phyloP scores from a whole-genome alignment of 2,888 invertebrate species.

The Drosophila anceps region DNA sequence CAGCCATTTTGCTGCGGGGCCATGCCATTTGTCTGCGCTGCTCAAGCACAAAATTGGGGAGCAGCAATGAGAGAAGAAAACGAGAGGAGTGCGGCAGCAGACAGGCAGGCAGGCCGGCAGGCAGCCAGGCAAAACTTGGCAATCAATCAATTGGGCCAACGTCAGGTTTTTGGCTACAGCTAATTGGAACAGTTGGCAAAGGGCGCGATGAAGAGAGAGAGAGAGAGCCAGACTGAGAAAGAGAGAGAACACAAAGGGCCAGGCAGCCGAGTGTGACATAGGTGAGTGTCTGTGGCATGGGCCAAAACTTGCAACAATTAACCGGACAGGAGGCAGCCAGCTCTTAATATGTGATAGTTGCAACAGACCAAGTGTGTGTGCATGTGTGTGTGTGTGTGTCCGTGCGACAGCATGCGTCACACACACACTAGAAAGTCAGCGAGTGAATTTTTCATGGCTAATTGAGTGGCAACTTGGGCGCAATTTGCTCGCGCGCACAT shows the following conservation, averaged over 20 bases:
- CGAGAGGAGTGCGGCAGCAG: not conserved
- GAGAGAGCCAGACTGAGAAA: not conserved
- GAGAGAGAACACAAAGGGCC: not conserved
- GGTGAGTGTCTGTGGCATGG: slow-evolving; percentile 10
- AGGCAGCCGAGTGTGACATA: slow-evolving; percentile 6
- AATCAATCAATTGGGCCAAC: slow-evolving; percentile 73
- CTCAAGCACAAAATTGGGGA: slow-evolving; percentile 61
- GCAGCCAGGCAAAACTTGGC: slow-evolving; percentile 62
- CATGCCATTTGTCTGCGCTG: slow-evolving; percentile 66
- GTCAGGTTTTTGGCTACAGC: slow-evolving; percentile 43
- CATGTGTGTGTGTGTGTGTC: slow-evolving; percentile 4
- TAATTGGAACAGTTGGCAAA: slow-evolving; percentile 56
- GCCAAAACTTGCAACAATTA: slow-evolving; percentile 35
- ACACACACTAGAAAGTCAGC: slow-evolving; percentile 33
- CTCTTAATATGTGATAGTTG: slow-evolving; percentile 4
- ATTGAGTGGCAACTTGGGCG: slow-evolving; percentile 78
- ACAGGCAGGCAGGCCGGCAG: not conserved
- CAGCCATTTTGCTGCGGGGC: slow-evolving; percentile 32
- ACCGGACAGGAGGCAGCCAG: slow-evolving; percentile 26
- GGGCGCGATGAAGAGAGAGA: not conserved
- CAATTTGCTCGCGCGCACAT: slow-evolving; percentile 64
- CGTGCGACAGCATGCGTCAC: slow-evolving; percentile 7
- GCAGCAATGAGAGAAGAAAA: not conserved
- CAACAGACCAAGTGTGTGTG: not conserved
- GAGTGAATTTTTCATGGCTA: slow-evolving; percentile 74